Evolutionary conservation across 2,888 invertebrate genomes (phyloP), one percentile per base, ranked within the genome.

Genomic region (Temnothorax ravouxi): DNA sequence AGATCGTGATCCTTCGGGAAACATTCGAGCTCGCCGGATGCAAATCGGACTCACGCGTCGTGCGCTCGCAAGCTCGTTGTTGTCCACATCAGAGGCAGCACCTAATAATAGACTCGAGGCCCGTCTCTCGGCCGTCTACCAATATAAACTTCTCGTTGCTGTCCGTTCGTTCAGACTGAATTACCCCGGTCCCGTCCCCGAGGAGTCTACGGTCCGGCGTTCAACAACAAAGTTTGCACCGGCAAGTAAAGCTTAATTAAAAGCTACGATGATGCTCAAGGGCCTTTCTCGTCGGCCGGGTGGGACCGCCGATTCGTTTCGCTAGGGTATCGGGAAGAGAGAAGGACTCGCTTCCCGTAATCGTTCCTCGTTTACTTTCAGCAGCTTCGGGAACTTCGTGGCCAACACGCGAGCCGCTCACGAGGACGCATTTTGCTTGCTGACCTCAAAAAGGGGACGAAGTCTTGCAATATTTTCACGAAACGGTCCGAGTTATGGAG

Each of bases 241-340:
- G 85, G 69, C 89, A 84, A 90, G 89, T 86, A 88, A 88, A 90
- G 90, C 90, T 90, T 90, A 90, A 90, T 90, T 90, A 91, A 90
- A 90, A 90, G 90, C 91, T 89, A 89, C 90, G 88, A 89, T 87
- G 91, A 89, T 89, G 88, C 90, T 90, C 90, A 84, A 90, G 88
- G 89, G 88, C 88, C 90, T 83, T 85, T 90, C 71, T 44, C 56
- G 15, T 75, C 83, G 13, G 75, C 71, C 75, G 64, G 44, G 54
- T 59, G 82, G 82, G 87, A 69, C 71, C 86, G 61, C 34, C 88
- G 83, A 89, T 89, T 89, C 89, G 86, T 88, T 89, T 86, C 81
- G 44, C 67, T 81, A 56, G 38, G 83, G 83, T 88, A 89, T 89
- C 88, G 87, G 47, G 67, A 85, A 83, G 66, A 67, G 71, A 56